phyloP scores from a whole-genome alignment of 2,888 invertebrate species.

The Podotricha telesiphe region DNA sequence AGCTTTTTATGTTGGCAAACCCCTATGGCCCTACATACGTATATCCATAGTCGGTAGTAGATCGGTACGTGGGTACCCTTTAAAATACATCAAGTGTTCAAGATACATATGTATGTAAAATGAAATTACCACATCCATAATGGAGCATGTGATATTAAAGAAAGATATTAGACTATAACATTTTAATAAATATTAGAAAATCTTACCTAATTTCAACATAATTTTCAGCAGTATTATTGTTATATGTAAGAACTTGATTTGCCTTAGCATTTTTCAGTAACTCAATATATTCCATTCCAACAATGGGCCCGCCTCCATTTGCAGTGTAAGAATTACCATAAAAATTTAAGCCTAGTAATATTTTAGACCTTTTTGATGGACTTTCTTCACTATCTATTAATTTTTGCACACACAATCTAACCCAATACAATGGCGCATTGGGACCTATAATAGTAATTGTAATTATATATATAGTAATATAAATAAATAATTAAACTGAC shows the following conservation, averaged over 20 bases:
- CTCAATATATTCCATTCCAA: conserved; percentile 91
- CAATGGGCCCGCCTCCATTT: conserved; percentile 91
- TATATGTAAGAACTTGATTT: conserved; percentile 88
- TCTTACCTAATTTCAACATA: conserved; percentile 92
- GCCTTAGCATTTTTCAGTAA: conserved; percentile 88
- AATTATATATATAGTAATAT: too few species aligned
- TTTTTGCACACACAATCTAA: conserved; percentile 88
- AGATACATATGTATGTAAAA: too few species aligned
- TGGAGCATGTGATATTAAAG: too few species aligned
- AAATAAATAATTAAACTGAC: too few species aligned
- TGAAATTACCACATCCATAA: too few species aligned
- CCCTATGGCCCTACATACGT: too few species aligned
- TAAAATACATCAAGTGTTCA: too few species aligned
- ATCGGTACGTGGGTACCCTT: too few species aligned
- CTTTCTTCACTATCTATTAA: conserved; percentile 86
- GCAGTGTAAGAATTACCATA: conserved; percentile 95
- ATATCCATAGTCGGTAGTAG: too few species aligned
- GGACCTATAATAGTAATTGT: conserved; percentile 84
- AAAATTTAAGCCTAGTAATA: conserved; percentile 95
- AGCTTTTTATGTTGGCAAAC: too few species aligned
- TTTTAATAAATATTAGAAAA: too few species aligned
- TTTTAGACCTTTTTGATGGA: conserved; percentile 87
- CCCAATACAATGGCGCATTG: conserved; percentile 94
- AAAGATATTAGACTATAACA: too few species aligned
- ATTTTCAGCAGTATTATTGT: conserved; percentile 91